Conservation (phyloP, 2,888 invertebrate species). For the Habrosyne pyritoides region DNA sequence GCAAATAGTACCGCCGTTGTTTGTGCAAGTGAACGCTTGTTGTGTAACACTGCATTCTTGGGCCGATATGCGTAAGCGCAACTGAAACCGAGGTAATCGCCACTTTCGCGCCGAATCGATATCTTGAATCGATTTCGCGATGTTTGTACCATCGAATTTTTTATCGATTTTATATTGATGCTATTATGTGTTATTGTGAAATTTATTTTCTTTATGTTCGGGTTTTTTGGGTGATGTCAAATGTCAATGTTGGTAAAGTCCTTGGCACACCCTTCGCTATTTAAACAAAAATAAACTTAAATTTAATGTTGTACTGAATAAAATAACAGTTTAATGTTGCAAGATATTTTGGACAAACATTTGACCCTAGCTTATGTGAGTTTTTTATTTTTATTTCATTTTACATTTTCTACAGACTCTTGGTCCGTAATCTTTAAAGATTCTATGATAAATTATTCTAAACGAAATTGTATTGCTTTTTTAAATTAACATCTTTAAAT, state of each 20-base stretch:
- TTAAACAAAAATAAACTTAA: not conserved
- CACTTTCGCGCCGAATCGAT: constrained; percentile 42
- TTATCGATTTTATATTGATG: constrained; percentile 19
- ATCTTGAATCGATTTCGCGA: constrained; percentile 39
- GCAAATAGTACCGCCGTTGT: constrained; percentile 16
- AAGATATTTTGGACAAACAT: not conserved
- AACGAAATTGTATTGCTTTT: too few species aligned
- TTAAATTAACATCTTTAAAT: too few species aligned
- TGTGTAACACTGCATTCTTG: constrained; percentile 65
- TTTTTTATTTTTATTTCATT: too few species aligned
- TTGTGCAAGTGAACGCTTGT: constrained; percentile 53
- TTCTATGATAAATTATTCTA: too few species aligned
- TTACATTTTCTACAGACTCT: too few species aligned
- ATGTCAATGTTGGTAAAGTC: constrained; percentile 7
- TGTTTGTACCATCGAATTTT: constrained; percentile 31
- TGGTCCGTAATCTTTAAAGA: too few species aligned
- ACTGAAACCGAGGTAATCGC: constrained; percentile 39
- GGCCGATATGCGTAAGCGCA: constrained; percentile 61
- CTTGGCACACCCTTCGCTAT: not conserved
- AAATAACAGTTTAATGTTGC: not conserved
- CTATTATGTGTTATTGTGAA: not conserved
- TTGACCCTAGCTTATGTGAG: too few species aligned
- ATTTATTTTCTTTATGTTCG: not conserved
- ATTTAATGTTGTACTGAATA: too few species aligned
- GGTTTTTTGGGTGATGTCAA: constrained; percentile 8